Conservation (phyloP, 2,797 vertebrate species). For the Pipistrellus pipistrellus region DNA sequence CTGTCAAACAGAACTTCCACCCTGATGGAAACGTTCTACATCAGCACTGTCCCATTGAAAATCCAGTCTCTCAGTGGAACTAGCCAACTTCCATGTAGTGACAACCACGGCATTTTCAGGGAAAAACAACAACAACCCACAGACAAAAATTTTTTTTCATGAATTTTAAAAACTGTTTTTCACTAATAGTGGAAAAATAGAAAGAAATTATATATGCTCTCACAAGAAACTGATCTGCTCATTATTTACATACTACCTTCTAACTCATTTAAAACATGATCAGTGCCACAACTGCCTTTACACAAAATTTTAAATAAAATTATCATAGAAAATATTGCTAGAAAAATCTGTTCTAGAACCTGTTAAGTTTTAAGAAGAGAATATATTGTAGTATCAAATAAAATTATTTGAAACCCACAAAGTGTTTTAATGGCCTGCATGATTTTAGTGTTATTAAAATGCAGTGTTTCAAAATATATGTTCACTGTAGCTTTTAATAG, state of each 20-base stretch:
- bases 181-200: background rate
- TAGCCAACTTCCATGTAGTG: background rate
- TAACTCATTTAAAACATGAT: background rate
- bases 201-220: background rate
- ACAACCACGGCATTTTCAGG: background rate
- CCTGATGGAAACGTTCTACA: background rate
- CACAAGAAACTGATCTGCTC: background rate
- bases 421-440: background rate
- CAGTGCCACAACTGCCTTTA: background rate
- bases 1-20: background rate
- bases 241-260: background rate
- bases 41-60: background rate
- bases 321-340: background rate
- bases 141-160: background rate
- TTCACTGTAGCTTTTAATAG: background rate
- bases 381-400: background rate
- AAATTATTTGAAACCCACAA: conserved; percentile 17
- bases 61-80: background rate
- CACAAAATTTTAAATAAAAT: background rate
- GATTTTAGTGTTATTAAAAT: conserved; percentile 27
- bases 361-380: background rate
- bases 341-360: background rate
- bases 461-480: background rate
- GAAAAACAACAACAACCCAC: background rate
- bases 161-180: background rate